Evolutionary conservation across 2,113 vertebrate genomes (phyloP).

Genomic region (Grammomys dolichurus): DNA sequence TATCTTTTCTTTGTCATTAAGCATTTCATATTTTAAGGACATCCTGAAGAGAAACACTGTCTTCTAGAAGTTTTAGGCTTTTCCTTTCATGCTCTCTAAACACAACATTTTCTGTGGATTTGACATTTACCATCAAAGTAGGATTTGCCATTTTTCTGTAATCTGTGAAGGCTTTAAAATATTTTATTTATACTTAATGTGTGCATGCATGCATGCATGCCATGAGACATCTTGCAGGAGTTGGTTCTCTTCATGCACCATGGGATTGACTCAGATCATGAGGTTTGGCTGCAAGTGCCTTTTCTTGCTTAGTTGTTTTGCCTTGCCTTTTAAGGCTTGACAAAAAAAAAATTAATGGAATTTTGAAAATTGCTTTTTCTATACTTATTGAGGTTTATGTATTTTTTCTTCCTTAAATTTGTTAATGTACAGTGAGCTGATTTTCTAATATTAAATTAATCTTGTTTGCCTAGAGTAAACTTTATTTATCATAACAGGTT

Average conservation of each 20-base stretch:
- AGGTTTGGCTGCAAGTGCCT: not conserved
- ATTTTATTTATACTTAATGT: not conserved
- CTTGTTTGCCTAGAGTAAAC: slow-evolving; percentile 20
- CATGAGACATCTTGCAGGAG: not conserved
- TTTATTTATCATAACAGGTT: slow-evolving; percentile 1
- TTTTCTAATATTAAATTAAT: slow-evolving; percentile 43
- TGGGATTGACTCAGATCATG: not conserved
- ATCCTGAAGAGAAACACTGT: not conserved
- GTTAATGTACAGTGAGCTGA: slow-evolving; percentile 30
- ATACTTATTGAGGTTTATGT: slow-evolving; percentile 1
- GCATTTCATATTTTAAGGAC: slow-evolving; percentile 35
- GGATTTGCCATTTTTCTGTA: not conserved
- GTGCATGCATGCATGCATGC: not conserved
- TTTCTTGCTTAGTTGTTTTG: not conserved
- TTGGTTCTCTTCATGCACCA: not conserved
- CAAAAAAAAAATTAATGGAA: not conserved
- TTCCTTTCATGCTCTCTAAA: slow-evolving; percentile 16
- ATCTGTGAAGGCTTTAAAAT: not conserved
- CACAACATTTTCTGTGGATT: slow-evolving; percentile 5
- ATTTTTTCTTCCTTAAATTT: slow-evolving; percentile 59
- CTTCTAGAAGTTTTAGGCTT: slow-evolving; percentile 21
- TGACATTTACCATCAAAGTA: not conserved
- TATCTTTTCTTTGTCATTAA: not conserved
- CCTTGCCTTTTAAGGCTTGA: not conserved
- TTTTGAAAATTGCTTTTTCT: slow-evolving; percentile 7